phyloP scores from a whole-genome alignment of 2,113 vertebrate genomes.

The sheep (Ovis aries) region ARS-UI_Ramb_v3.0 NC_056080.1:128077501-128078000 shows the following conservation, averaged over 20 bases:
- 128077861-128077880: too few relatives aligned
- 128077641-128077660: background rate
- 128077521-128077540: background rate
- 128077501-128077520: background rate
- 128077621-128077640: background rate
- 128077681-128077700: background rate
- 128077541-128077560: constrained; percentile 19
- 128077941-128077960: too few relatives aligned
- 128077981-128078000: too few relatives aligned
- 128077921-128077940: too few relatives aligned
- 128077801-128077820: too few relatives aligned
- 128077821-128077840: too few relatives aligned
- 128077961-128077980: too few relatives aligned
- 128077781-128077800: too few relatives aligned
- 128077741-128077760: background rate
- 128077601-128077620: background rate
- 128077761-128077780: background rate
- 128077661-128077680: constrained; percentile 22
- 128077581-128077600: background rate
- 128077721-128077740: background rate
- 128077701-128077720: background rate
- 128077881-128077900: too few relatives aligned
- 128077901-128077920: too few relatives aligned
- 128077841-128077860: too few relatives aligned
- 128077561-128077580: background rate